phyloP scores from a whole-genome alignment of 1,140 invertebrate species.

The Tetragnatha versicolor region DNA sequence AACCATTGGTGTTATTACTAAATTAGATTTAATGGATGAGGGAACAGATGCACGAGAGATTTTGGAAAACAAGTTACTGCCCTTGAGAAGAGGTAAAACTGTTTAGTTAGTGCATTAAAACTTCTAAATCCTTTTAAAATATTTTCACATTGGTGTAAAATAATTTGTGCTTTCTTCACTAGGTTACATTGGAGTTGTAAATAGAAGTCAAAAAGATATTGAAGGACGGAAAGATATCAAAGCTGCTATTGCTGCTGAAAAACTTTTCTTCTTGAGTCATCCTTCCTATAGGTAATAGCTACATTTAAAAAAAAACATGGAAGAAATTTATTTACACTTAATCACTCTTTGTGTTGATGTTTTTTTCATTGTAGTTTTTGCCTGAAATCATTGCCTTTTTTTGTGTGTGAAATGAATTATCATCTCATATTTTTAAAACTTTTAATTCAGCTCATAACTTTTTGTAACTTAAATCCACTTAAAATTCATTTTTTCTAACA shows the following conservation, averaged over 20 bases:
- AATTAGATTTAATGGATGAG: constrained; percentile 65
- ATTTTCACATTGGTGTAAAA: background rate
- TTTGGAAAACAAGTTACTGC: constrained; percentile 58
- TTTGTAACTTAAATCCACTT: no score
- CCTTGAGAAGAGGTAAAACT: constrained; percentile 57
- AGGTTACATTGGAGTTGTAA: constrained; percentile 96
- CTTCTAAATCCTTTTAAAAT: background rate
- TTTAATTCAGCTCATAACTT: no score
- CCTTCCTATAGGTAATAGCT: constrained; percentile 76
- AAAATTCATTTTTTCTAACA: no score
- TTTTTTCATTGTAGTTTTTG: background rate
- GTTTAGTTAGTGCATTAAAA: no score
- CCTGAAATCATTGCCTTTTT: background rate
- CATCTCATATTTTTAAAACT: no score
- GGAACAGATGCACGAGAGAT: constrained; percentile 65
- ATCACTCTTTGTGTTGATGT: background rate
- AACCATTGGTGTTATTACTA: constrained; percentile 57
- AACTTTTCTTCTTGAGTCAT: constrained; percentile 97
- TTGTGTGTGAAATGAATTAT: no score
- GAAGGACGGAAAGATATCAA: constrained; percentile 93
- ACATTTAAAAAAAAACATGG: background rate
- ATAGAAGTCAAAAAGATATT: constrained; percentile 88
- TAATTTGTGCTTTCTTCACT: background rate
- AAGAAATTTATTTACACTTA: background rate
- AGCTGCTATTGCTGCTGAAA: constrained; percentile 90